Percentiles rank a stretch among this genome's conserved stretches.
These are phyloP conservation scores for Tonatia bakeri DNA, from an alignment of 2,113 vertebrate genomes.

Conservation along the genomic window DNA sequence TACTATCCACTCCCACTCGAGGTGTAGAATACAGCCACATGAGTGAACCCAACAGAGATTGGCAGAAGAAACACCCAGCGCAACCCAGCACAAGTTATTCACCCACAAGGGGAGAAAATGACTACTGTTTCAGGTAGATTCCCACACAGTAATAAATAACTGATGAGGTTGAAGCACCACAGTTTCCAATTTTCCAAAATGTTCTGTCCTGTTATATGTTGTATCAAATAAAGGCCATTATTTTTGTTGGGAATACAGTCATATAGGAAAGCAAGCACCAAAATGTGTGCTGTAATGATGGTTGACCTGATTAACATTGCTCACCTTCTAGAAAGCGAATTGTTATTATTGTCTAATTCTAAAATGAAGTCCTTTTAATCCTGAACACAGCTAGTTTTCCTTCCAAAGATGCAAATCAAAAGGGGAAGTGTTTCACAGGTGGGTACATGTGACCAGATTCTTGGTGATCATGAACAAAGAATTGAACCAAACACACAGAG, in stretches of 20 bases:
- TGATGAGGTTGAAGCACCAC: not conserved
- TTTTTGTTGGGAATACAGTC: not conserved
- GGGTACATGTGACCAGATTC: too few relatives aligned
- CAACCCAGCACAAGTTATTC: not conserved
- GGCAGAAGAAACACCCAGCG: not conserved
- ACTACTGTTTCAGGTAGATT: not conserved
- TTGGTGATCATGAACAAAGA: too few relatives aligned
- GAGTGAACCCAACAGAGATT: not conserved
- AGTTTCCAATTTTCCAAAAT: not conserved
- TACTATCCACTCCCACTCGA: not conserved
- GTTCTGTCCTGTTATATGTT: not conserved
- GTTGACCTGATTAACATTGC: not conserved
- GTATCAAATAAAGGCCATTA: not conserved
- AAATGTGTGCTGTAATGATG: not conserved
- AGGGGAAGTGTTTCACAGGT: not conserved
- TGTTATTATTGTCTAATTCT: not conserved
- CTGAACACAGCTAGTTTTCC: not conserved
- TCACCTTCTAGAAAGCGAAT: not conserved
- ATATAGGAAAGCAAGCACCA: not conserved
- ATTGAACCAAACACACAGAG: too few relatives aligned
- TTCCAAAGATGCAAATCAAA: conserved; percentile 19
- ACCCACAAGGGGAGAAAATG: not conserved
- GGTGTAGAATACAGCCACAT: not conserved
- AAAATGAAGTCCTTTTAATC: conserved; percentile 8
- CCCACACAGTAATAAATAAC: not conserved